phyloP scores from a whole-genome alignment of 35 echinoderm and acorn worm species.

The Acanthaster planci region DNA sequence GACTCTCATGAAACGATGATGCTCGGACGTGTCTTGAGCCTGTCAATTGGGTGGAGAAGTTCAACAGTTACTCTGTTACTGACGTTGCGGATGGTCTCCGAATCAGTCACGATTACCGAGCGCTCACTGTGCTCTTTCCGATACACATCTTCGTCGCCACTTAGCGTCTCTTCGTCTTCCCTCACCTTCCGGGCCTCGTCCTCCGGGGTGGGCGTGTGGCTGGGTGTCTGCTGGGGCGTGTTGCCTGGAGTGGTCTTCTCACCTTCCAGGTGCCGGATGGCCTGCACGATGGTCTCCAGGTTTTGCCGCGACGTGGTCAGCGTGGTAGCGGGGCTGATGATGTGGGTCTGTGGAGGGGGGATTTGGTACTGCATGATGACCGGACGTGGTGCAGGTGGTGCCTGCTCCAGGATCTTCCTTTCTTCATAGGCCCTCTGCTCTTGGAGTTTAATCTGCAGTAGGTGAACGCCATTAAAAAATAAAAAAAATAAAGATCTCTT shows the following conservation, averaged over 20 bases:
- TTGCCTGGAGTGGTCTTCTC: conserved; percentile 63
- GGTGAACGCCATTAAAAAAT: neutral
- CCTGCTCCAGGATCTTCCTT: conserved; percentile 34
- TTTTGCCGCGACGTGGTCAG: conserved; percentile 79
- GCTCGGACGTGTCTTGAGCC: conserved; percentile 76
- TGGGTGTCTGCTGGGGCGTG: conserved; percentile 89
- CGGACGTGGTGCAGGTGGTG: conserved; percentile 40
- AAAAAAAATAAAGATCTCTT: neutral
- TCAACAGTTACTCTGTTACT: conserved; percentile 74
- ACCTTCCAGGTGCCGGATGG: conserved; percentile 92
- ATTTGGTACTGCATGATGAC: conserved; percentile 62
- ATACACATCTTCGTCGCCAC: conserved; percentile 34
- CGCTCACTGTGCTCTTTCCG: conserved; percentile 39
- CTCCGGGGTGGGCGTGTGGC: conserved; percentile 87
- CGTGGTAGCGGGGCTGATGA: conserved; percentile 59
- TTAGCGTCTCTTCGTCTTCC: conserved; percentile 48
- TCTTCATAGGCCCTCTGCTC: conserved; percentile 42
- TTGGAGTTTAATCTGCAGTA: conserved; percentile 41
- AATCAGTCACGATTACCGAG: conserved; percentile 21
- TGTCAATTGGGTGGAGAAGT: conserved; percentile 89
- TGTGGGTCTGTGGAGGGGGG: conserved; percentile 40
- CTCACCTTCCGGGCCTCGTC: conserved; percentile 66
- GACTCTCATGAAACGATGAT: conserved; percentile 82
- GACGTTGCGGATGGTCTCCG: conserved; percentile 25
- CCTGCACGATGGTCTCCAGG: conserved; percentile 93